phyloP scores from a whole-genome alignment of 2,888 invertebrate genomes.

The Dione vanillae region DNA sequence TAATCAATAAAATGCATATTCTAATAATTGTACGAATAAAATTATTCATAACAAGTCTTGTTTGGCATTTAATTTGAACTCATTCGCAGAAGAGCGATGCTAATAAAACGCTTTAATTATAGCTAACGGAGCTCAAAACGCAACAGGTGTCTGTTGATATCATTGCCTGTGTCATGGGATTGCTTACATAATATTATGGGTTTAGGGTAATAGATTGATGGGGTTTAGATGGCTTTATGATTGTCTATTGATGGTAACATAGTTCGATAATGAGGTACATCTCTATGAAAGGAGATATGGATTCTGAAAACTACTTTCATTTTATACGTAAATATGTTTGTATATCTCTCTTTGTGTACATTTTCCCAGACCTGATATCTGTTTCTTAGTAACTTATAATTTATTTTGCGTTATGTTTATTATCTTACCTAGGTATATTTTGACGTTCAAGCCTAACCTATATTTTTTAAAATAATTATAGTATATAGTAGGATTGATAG shows the following conservation, averaged over 20 bases:
- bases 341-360: not conserved
- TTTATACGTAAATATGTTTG: not conserved
- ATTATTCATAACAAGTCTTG: not conserved
- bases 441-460: too few species aligned
- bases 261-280: constrained; percentile 5
- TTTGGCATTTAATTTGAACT: constrained; percentile 13
- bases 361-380: not conserved
- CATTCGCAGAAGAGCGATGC: constrained; percentile 28
- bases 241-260: constrained; percentile 7
- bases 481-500: not conserved
- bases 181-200: constrained; percentile 23
- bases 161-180: constrained; percentile 28
- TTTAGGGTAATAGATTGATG: constrained; percentile 26
- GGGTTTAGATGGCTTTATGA: constrained; percentile 24
- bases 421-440: too few species aligned
- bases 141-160: constrained; percentile 46
- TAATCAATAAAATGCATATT: not conserved
- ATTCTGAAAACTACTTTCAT: constrained; percentile 2
- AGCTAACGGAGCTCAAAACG: constrained; percentile 37
- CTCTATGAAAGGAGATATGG: not conserved
- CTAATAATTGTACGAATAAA: not conserved
- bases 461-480: not conserved
- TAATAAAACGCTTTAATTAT: constrained; percentile 47
- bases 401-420: too few species aligned
- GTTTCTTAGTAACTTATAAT: too few species aligned